Base-by-base conservation (phyloP, 1,140 invertebrate genomes). In the Cotesia chilonis region DNA sequence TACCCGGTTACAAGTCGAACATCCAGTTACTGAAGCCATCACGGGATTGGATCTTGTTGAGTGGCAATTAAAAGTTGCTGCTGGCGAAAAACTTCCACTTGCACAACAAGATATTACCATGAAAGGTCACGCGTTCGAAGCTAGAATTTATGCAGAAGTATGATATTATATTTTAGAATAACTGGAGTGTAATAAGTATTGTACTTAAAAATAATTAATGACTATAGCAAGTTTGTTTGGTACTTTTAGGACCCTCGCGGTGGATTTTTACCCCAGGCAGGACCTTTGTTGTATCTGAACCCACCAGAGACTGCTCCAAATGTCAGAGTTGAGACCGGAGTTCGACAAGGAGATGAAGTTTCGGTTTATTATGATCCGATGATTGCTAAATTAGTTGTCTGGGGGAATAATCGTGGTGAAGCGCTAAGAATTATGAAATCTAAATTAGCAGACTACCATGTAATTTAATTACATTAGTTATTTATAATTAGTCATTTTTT, bases 331-430 rank as follows among this genome's bases (percentile, higher is more conserved):
- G 94, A 96, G 85, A 95, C 94, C 1, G 94, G 94, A 9, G 92
- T 95, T 0, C 84, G 90, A 1, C 88, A 94, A 83, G 92, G 92
- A 0, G 93, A 95, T 73, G 93, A 98, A 82, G 97, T 99, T 0
- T 97, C 96, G 0, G 95, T 99, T 1, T 93, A 98, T 88, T 99
- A 99, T 85, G 98, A 99, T 88, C 98, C 98, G 1, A 99, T 99
- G 98, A 99, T 99, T 79, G 98, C 98, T 0, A 99, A 99, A 88
- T 87, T 99, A 12, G 93, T 99, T 0, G 96, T 98, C 14, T 99
- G 96, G 96, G 96, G 94, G 4, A 89, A 92, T 74, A 92, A 98
- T 82, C 89, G 98, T 76, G 83, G 83, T 6, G 91, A 94, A 80
- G 97, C 98, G 1, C 89, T 99, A 0, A 90, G 89, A 37, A 94